These are phyloP conservation scores for Hydrolagus colliei DNA, from an alignment of 2,797 vertebrate species.

Conservation along the genomic window DNA sequence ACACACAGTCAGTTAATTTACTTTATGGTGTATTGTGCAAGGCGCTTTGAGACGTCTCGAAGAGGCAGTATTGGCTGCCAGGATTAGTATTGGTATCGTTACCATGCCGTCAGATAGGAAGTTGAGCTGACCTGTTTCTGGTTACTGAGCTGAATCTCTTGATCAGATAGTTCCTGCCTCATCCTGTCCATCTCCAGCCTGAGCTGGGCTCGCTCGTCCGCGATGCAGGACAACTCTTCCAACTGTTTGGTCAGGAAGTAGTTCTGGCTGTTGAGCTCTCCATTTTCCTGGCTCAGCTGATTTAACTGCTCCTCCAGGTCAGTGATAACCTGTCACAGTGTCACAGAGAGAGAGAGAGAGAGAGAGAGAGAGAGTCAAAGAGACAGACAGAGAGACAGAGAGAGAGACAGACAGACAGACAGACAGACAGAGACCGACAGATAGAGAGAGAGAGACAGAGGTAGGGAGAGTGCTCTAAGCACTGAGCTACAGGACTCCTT, in stretches of 20 bases:
- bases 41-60: too few relatives aligned
- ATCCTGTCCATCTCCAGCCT: conserved; percentile 88
- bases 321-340: conserved; percentile 81
- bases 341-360: not conserved
- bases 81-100: too few relatives aligned
- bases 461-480: not conserved
- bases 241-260: conserved; percentile 97
- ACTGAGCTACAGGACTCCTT: not conserved
- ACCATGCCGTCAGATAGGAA: too few relatives aligned
- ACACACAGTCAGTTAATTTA: too few relatives aligned
- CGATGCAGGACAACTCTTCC: conserved; percentile 83
- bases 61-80: too few relatives aligned
- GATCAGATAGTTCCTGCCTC: conserved; percentile 86
- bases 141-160: conserved; percentile 97
- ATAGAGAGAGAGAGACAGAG: too few relatives aligned
- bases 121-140: conserved; percentile 80
- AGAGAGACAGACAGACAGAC: not conserved
- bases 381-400: too few relatives aligned
- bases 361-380: too few relatives aligned
- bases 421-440: not conserved
- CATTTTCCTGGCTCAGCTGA: conserved; percentile 91
- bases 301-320: conserved; percentile 96
- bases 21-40: too few relatives aligned
- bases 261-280: conserved; percentile 96
- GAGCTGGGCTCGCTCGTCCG: conserved; percentile 80